Evolutionary conservation across 2,113 vertebrate species (phyloP).

Genomic region (Colistium nudipinnis): DNA sequence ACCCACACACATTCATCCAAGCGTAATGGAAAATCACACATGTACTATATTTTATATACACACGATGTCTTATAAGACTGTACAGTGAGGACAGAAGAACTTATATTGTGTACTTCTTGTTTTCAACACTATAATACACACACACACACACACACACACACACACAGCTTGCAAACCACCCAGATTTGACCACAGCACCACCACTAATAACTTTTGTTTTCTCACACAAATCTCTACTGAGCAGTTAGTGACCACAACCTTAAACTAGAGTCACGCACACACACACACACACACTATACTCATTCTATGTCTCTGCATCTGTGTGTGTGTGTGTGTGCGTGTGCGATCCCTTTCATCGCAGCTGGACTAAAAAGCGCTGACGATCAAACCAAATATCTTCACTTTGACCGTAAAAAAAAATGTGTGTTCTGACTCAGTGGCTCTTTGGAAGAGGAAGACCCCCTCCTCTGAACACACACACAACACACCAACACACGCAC

Average conservation of each 20-base stretch:
- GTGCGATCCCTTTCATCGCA: conserved; percentile 50
- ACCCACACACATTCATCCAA: background rate
- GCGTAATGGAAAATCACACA: background rate
- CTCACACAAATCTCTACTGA: conserved; percentile 7
- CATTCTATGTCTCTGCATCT: background rate
- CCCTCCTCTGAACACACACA: background rate
- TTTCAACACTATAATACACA: too few species aligned
- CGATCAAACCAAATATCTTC: conserved; percentile 67
- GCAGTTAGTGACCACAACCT: conserved; percentile 6
- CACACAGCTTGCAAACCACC: too few species aligned
- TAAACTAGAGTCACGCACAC: conserved; percentile 1
- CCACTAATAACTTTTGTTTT: conserved; percentile 25
- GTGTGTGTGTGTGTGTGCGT: background rate
- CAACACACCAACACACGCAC: background rate
- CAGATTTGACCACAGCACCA: conserved; percentile 16
- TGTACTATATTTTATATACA: background rate
- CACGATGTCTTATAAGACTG: background rate
- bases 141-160: background rate
- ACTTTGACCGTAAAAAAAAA: background rate
- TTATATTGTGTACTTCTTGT: too few species aligned
- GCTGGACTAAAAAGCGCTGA: conserved; percentile 52
- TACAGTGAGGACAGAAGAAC: background rate
- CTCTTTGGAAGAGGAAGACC: conserved; percentile 47
- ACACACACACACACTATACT: conserved; percentile 7
- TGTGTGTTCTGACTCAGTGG: conserved; percentile 46